phyloP scores from a whole-genome alignment of 2,888 invertebrate genomes.

The Yponomeuta sedellus region DNA sequence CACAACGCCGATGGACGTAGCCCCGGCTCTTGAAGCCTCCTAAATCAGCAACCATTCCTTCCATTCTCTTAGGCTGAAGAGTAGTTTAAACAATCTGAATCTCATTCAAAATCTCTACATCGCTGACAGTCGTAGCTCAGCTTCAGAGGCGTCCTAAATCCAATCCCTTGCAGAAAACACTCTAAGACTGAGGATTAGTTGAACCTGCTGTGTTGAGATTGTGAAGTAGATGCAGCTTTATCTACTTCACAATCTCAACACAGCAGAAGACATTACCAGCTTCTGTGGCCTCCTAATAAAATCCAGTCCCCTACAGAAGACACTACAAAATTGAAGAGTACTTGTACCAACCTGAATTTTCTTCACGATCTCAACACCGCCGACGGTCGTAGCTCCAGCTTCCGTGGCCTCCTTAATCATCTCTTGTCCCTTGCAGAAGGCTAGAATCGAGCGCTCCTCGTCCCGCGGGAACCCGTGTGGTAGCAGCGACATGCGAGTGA shows the following conservation, averaged over 20 bases:
- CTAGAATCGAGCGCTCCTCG: slow-evolving; percentile 81
- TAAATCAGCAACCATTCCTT: too few relatives aligned
- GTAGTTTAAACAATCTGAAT: too few relatives aligned
- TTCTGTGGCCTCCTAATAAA: slow-evolving; percentile 75
- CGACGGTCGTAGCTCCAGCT: slow-evolving; percentile 84
- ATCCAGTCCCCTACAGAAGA: slow-evolving; percentile 82
- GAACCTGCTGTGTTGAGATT: too few relatives aligned
- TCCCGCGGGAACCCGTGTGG: slow-evolving; percentile 83
- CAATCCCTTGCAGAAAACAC: too few relatives aligned
- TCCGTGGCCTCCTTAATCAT: slow-evolving; percentile 75
- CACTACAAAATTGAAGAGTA: slow-evolving; percentile 36
- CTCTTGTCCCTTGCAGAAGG: slow-evolving; percentile 83
- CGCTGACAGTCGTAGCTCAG: too few relatives aligned
- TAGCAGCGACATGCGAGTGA: slow-evolving; percentile 79
- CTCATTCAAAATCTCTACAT: too few relatives aligned
- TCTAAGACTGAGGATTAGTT: not conserved
- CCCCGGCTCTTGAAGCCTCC: too few relatives aligned
- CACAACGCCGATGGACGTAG: too few relatives aligned
- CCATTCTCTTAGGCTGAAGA: too few relatives aligned
- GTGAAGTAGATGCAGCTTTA: too few relatives aligned
- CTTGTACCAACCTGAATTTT: slow-evolving; percentile 77
- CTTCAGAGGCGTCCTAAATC: too few relatives aligned
- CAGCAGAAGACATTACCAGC: too few relatives aligned
- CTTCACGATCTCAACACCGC: slow-evolving; percentile 85
- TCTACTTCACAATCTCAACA: slow-evolving; percentile 83